phyloP scores from a whole-genome alignment of 2,113 vertebrate species.

The Brienomyrus brachyistius region DNA sequence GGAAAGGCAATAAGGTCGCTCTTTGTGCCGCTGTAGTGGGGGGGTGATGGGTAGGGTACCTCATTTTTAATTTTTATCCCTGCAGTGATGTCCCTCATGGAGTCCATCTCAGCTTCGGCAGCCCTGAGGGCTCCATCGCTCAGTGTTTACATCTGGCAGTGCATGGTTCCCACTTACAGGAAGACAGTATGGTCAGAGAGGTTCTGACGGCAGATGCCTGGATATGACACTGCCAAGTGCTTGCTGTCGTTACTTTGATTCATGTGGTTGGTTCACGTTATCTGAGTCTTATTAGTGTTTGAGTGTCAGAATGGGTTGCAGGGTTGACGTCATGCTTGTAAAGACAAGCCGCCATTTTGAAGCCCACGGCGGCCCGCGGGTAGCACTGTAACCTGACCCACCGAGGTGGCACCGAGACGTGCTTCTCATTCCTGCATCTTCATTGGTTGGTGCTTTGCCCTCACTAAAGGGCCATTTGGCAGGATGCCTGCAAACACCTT shows the following conservation, averaged over 20 bases:
- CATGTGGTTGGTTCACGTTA: not conserved
- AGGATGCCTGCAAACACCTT: not conserved
- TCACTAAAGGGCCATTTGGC: not conserved
- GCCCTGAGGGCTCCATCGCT: not conserved
- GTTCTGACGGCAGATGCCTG: not conserved
- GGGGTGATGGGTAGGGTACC: not conserved
- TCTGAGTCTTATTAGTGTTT: not conserved
- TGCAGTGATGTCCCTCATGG: not conserved
- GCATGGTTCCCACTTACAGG: not conserved
- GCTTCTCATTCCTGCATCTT: not conserved
- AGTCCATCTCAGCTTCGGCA: not conserved
- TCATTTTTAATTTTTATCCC: not conserved
- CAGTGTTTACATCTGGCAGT: not conserved
- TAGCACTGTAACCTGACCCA: not conserved
- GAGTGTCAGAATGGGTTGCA: not conserved
- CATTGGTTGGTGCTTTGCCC: not conserved
- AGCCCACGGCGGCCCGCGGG: not conserved
- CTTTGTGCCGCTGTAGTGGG: conserved; percentile 25
- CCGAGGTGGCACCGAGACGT: not conserved
- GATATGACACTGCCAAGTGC: not conserved
- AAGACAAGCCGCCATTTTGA: conserved; percentile 5
- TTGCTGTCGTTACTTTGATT: not conserved
- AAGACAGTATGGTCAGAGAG: not conserved
- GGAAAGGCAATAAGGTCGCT: conserved; percentile 26
- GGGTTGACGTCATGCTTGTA: not conserved